Percentiles rank a stretch among this genome's conserved stretches.
These are phyloP conservation scores for Eristalinus sepulchralis DNA, from an alignment of 2,888 invertebrate species.

Conservation along the genomic window DNA sequence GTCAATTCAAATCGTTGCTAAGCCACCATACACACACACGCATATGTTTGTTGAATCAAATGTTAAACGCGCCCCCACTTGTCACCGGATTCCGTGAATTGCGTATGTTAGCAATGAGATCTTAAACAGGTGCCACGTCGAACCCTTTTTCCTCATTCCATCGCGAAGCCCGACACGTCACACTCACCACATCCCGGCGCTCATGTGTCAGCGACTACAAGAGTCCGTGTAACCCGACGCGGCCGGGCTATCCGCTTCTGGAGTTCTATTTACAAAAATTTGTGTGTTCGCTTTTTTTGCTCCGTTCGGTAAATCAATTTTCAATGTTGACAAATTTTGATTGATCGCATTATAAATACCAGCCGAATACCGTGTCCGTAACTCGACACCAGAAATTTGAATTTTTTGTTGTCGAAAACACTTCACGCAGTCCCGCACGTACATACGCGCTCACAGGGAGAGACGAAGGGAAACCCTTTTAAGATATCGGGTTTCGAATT, in stretches of 20 bases:
- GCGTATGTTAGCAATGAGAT: background rate
- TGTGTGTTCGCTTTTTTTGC: background rate
- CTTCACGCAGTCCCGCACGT: background rate
- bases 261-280: background rate
- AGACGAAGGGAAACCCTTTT: conserved; percentile 18
- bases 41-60: background rate
- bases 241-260: background rate
- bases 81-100: background rate
- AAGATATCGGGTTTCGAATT: conserved; percentile 38
- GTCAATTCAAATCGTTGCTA: background rate
- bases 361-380: conserved; percentile 11
- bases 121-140: background rate
- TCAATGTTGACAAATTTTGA: conserved; percentile 35
- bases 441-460: background rate
- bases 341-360: conserved; percentile 49
- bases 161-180: background rate
- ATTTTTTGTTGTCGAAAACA: background rate
- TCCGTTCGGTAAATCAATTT: conserved; percentile 13
- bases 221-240: background rate
- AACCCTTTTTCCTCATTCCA: background rate
- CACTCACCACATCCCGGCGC: background rate
- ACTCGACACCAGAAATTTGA: conserved; percentile 24
- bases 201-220: background rate
- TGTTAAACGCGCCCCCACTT: background rate
- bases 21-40: background rate